A percentile compares a stretch with the other conserved stretches of the same genome.
Conservation (phyloP, 2,113 vertebrate genomes). For the Dipodomys ordii region DNA sequence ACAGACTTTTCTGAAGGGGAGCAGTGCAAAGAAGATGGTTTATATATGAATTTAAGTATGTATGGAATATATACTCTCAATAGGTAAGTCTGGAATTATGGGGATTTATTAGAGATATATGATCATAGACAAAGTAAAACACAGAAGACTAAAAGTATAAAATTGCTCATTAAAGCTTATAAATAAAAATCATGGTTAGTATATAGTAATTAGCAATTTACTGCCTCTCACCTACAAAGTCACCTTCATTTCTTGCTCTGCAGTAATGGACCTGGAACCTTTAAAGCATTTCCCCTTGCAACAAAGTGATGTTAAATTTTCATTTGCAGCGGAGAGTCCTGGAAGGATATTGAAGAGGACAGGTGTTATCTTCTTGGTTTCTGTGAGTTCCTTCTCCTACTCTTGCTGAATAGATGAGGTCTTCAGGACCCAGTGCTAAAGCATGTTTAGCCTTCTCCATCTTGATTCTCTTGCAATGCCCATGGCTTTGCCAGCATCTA, state of each 20-base stretch:
- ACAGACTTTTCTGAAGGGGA: background rate
- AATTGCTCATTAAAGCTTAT: background rate
- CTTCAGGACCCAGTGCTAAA: background rate
- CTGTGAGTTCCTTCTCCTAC: background rate
- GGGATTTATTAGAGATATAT: background rate
- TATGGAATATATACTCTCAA: background rate
- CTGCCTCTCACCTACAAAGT: background rate
- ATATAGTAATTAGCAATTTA: background rate
- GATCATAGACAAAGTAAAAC: constrained; percentile 4
- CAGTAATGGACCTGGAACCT: background rate
- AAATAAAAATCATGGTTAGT: background rate
- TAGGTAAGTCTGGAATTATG: background rate
- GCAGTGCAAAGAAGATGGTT: background rate
- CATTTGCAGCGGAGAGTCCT: background rate
- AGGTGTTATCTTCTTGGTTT: background rate
- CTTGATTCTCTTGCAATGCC: background rate
- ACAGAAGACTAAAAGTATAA: background rate
- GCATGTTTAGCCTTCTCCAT: no score
- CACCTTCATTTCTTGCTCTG: background rate
- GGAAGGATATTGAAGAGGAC: background rate
- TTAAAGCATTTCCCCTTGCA: background rate
- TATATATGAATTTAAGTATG: background rate
- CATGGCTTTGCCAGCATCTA: background rate
- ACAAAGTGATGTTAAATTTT: no score
- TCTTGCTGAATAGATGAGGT: background rate